Base-by-base conservation (phyloP, 2,797 vertebrate species). In the Acanthurus tractus region DNA sequence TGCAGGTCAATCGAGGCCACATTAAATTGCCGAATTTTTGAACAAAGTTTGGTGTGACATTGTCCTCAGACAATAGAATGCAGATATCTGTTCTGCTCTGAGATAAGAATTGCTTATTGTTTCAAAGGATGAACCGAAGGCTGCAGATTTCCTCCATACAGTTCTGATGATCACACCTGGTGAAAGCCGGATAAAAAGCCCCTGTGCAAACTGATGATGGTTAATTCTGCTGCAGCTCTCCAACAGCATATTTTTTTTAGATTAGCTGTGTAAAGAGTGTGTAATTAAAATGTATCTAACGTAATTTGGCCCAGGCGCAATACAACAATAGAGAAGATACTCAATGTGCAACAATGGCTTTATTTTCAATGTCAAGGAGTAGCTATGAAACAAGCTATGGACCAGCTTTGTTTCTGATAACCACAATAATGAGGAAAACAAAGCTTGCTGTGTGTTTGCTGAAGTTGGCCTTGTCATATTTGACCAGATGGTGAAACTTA, bases 311-410 rank as follows among this genome's bases (percentile, higher is more conserved):
- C 49, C 59, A 70, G 50, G 74, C 20, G 7, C 63, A 71, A n/a
- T 23, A 40, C 46, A 34, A 83, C 67, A 85, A 79, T 55, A 20
- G 53, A 59, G 67, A 25, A 62, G 62, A 76, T 54, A 53, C 55
- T 12, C 56, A 34, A 73, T 68, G 48, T 63, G 54, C 38, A 57
- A 74, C 81, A 44, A 1, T 17, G 17, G 54, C 29, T 67, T 84
- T 75, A 18, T 82, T 79, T 83, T 78, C 82, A 88, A 74, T 81
- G 82, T 84, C 76, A 81, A 70, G 14, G 58, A 53, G 76, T 54
- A 67, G 63, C 70, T 61, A 55, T 45, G 38, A 62, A 78, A 70
- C 53, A 73, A 50, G 65, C 10, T 18, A 1, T 23, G 42, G 49
- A 61, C 10, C 22, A 54, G 55, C 6, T 18, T 42, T 45, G 34